phyloP scores from a whole-genome alignment of 2,797 vertebrate species.

The Scolopax bukidnonensis region DNA sequence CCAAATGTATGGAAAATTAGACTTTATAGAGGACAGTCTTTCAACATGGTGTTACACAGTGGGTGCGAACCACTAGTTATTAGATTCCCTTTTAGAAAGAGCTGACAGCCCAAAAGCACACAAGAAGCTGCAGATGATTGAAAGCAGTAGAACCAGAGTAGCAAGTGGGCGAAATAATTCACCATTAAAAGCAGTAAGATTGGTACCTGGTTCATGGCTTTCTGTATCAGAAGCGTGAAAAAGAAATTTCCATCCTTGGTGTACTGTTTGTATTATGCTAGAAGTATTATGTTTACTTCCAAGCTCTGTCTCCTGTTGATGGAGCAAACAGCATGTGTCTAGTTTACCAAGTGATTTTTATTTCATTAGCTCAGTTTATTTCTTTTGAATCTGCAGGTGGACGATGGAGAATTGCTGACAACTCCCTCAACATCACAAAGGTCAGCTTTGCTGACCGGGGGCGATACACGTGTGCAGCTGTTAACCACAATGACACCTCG shows the following conservation, averaged over 20 bases:
- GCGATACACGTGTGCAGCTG: conserved; percentile 85
- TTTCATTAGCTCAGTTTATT: conserved; percentile 23
- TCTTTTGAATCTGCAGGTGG: conserved; percentile 77
- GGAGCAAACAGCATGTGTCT: not conserved
- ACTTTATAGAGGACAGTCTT: not conserved
- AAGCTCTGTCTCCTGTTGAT: not conserved
- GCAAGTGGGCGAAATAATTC: not conserved
- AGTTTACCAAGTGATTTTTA: not conserved
- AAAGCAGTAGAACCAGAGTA: not conserved
- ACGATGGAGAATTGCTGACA: conserved; percentile 83
- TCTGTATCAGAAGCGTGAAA: not conserved
- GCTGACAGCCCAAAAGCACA: not conserved
- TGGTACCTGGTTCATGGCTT: not conserved
- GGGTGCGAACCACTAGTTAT: not conserved
- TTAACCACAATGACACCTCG: conserved; percentile 14
- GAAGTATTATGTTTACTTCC: not conserved
- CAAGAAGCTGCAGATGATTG: not conserved
- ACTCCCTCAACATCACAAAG: conserved; percentile 88
- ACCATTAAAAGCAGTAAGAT: not conserved
- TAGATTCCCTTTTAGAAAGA: not conserved
- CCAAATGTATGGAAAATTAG: not conserved
- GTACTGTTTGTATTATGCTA: not conserved
- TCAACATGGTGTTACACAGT: not conserved
- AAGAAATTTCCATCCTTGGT: not conserved
- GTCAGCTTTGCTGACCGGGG: conserved; percentile 90